These are phyloP conservation scores for Peromyscus polionotus DNA, from an alignment of 2,113 vertebrate genomes.

Conservation along the genomic window DNA sequence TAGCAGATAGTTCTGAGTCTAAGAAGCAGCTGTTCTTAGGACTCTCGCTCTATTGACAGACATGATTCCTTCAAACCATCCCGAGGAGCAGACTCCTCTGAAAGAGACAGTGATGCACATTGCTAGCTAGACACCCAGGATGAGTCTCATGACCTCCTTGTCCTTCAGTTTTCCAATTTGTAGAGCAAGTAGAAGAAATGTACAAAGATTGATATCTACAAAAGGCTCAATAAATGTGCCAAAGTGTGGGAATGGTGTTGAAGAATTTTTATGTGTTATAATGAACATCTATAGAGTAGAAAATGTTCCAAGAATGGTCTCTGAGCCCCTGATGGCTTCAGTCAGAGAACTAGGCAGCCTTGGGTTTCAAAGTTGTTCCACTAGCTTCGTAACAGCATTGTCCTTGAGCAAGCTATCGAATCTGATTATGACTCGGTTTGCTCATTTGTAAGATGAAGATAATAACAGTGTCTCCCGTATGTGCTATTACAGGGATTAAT, in stretches of 20 bases:
- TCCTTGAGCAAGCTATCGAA: conserved; percentile 61
- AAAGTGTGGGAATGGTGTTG: background rate
- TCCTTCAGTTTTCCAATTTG: background rate
- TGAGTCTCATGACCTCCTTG: background rate
- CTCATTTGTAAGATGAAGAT: conserved; percentile 69
- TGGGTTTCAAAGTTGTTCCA: background rate
- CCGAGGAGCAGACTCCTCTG: background rate
- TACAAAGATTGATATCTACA: background rate
- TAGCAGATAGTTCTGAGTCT: background rate
- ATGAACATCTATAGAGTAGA: conserved; percentile 30
- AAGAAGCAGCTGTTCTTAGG: background rate
- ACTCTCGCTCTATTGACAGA: background rate
- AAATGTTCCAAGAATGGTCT: background rate
- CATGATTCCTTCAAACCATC: background rate
- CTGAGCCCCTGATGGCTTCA: background rate
- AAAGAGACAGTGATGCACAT: background rate
- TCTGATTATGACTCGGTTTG: conserved; percentile 70
- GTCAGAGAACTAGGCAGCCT: background rate
- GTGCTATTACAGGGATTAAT: conserved; percentile 57
- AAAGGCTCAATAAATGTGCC: background rate
- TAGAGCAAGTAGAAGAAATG: conserved; percentile 13
- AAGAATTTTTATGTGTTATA: background rate
- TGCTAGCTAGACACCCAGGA: background rate
- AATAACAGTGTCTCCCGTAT: conserved; percentile 58
- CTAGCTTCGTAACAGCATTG: conserved; percentile 26